These are phyloP conservation scores for Hippocampus comes DNA, from an alignment of 2,113 vertebrate species.

Conservation along the genomic window DNA sequence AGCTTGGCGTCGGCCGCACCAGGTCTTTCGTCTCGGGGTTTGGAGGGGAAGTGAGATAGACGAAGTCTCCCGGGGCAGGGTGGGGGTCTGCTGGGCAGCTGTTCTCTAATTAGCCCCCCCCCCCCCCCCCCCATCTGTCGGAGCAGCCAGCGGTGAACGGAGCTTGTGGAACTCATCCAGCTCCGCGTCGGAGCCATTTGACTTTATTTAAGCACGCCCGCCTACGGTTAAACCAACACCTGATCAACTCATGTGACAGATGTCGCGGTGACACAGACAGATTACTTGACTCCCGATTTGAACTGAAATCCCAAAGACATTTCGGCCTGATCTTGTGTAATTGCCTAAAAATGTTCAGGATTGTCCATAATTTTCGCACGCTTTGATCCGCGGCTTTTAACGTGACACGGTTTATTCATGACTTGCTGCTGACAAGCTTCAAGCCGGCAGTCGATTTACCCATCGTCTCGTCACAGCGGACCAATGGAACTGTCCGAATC, in stretches of 20 bases:
- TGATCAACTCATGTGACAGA: constrained; percentile 36
- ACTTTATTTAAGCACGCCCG: constrained; percentile 65
- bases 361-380: too few species aligned
- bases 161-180: constrained; percentile 60
- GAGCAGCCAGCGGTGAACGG: constrained; percentile 54
- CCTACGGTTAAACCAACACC: constrained; percentile 62
- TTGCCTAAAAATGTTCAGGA: background rate
- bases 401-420: too few species aligned
- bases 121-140: constrained; percentile 74
- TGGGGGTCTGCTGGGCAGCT: constrained; percentile 75
- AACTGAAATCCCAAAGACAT: background rate
- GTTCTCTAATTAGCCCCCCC: constrained; percentile 78
- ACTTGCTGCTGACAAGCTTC: too few species aligned
- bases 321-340: background rate
- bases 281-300: background rate
- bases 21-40: constrained; percentile 31
- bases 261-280: background rate
- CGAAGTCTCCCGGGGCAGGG: constrained; percentile 60
- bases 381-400: too few species aligned
- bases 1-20: constrained; percentile 37
- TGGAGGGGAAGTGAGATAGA: constrained; percentile 54
- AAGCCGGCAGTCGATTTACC: too few species aligned
- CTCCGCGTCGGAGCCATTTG: constrained; percentile 68
- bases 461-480: too few species aligned
- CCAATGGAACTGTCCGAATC: too few species aligned